A percentile compares a stretch with the other conserved stretches of the same genome.
These are phyloP conservation scores for Ctenosaura bakeri DNA, from an alignment of 2,797 vertebrate species.

Conservation along the genomic window DNA sequence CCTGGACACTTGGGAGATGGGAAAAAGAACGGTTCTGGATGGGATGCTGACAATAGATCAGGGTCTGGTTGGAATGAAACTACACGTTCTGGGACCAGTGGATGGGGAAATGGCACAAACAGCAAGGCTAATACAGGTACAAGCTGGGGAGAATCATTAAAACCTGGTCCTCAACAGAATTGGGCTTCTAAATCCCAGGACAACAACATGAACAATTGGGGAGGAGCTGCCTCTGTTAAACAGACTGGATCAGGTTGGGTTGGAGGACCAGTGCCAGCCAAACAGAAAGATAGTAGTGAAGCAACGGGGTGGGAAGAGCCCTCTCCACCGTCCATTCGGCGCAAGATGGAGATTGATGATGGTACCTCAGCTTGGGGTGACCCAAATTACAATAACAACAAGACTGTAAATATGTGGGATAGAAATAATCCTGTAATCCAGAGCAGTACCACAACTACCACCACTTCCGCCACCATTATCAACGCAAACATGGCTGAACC, in stretches of 20 bases:
- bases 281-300: constrained; percentile 86
- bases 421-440: constrained; percentile 90
- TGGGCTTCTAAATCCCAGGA: constrained; percentile 94
- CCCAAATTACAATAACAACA: constrained; percentile 89
- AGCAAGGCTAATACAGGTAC: constrained; percentile 87
- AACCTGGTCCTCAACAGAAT: constrained; percentile 86
- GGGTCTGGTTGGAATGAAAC: constrained; percentile 89
- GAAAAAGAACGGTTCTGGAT: constrained; percentile 90
- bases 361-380: constrained; percentile 99
- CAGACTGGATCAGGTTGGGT: constrained; percentile 89
- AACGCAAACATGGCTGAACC: constrained; percentile 86
- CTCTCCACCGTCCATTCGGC: constrained; percentile 95
- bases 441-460: constrained; percentile 85
- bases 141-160: constrained; percentile 86
- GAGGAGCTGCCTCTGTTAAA: constrained; percentile 91
- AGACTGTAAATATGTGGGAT: constrained; percentile 98
- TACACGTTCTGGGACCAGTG: constrained; percentile 79
- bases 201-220: constrained; percentile 87
- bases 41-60: constrained; percentile 89
- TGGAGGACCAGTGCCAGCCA: constrained; percentile 84
- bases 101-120: constrained; percentile 86
- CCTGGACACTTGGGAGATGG: constrained; percentile 89
- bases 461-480: constrained; percentile 80
- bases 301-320: constrained; percentile 97
- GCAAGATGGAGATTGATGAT: constrained; percentile 98